A percentile compares a stretch with the other conserved stretches of the same genome.
These are phyloP conservation scores for Phortica variegata DNA, from an alignment of 1,140 invertebrate species.

Conservation along the genomic window DNA sequence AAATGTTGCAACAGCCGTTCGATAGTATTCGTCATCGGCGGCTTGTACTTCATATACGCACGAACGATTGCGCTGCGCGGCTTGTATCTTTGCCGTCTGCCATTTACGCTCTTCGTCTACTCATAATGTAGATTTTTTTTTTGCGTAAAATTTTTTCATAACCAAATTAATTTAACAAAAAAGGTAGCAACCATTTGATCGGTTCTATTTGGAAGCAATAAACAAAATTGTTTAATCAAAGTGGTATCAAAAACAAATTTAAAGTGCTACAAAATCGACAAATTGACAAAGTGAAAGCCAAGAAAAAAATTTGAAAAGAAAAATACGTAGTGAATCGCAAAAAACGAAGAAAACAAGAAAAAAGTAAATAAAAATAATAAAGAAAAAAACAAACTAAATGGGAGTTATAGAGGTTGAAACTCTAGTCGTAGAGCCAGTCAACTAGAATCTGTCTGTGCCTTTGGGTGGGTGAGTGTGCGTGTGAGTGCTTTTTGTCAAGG, in stretches of 20 bases:
- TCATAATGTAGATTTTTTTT: slow-evolving; percentile 11
- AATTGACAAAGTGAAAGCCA: slow-evolving; percentile 1
- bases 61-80: too few species aligned
- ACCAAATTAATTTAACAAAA: slow-evolving; percentile 26
- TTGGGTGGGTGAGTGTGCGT: slow-evolving; percentile 14
- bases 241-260: slow-evolving; percentile 17
- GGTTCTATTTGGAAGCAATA: slow-evolving; percentile 53
- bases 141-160: slow-evolving; percentile 34
- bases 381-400: background rate
- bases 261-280: slow-evolving; percentile 8
- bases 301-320: background rate
- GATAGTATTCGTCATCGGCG: too few species aligned
- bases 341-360: background rate
- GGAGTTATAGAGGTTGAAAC: slow-evolving; percentile 4
- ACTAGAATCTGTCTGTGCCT: slow-evolving; percentile 26
- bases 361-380: background rate
- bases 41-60: too few species aligned
- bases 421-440: slow-evolving; percentile 26
- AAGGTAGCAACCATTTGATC: slow-evolving; percentile 43
- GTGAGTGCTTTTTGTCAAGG: too few species aligned
- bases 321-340: slow-evolving; percentile 3
- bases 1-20: too few species aligned
- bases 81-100: slow-evolving; percentile 3
- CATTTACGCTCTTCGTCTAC: slow-evolving; percentile 5
- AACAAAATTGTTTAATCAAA: slow-evolving; percentile 48